Percentiles rank a stretch among this genome's conserved stretches.
phyloP scores from a whole-genome alignment of 2,797 vertebrate genomes.

The Typhlichthys eigenmanni region DNA sequence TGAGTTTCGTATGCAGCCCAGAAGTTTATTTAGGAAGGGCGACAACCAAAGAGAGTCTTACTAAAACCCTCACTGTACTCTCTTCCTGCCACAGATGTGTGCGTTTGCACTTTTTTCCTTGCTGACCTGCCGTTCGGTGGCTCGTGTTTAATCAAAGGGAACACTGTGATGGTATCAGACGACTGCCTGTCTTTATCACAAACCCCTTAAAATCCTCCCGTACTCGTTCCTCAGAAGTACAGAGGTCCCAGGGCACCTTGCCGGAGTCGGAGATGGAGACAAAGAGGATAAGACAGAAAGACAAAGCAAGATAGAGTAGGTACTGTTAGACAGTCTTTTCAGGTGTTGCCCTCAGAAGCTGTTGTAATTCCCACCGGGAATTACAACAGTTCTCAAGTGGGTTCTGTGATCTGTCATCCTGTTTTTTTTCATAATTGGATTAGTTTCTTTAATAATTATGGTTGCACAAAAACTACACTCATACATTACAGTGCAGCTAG shows the following conservation, averaged over 20 bases:
- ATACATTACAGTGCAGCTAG: too few species aligned
- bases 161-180: constrained; percentile 29
- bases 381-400: constrained; percentile 31
- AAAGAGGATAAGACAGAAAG: constrained; percentile 29
- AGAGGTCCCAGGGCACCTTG: constrained; percentile 24
- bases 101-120: constrained; percentile 40
- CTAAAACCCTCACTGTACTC: constrained; percentile 27
- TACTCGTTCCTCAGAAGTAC: constrained; percentile 33
- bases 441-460: too few species aligned
- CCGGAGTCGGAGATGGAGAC: constrained; percentile 25
- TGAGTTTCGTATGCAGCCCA: constrained; percentile 11
- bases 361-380: too few species aligned
- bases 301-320: neutral
- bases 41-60: constrained; percentile 15
- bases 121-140: constrained; percentile 56
- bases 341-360: constrained; percentile 45
- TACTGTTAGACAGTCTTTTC: constrained; percentile 54
- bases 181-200: constrained; percentile 54
- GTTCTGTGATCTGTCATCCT: constrained; percentile 1
- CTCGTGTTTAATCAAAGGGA: constrained; percentile 66
- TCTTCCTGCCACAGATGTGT: constrained; percentile 18
- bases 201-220: constrained; percentile 41
- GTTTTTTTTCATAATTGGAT: constrained; percentile 4
- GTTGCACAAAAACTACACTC: too few species aligned
- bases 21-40: constrained; percentile 26